Base-by-base conservation (phyloP, 2,113 vertebrate genomes). In the Brachypteracias leptosomus region DNA sequence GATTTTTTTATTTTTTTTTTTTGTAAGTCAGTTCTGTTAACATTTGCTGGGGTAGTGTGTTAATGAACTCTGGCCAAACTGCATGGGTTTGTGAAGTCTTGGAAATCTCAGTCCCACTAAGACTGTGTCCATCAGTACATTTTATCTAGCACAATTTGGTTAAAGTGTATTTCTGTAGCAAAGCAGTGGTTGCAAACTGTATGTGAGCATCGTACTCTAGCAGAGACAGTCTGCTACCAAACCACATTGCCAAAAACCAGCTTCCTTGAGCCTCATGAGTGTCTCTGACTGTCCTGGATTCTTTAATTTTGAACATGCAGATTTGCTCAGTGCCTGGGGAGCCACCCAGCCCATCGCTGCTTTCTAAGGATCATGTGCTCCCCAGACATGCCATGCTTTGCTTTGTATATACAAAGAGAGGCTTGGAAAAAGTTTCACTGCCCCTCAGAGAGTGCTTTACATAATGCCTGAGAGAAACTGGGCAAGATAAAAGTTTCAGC, bases 261-360 rank as follows among this genome's bases (percentile, higher is more conserved):
- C 59, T 91, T 89, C 57, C 51, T 66, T 0, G 1, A 49, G 31
- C 47, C 40, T 59, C 3, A 0, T 52, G 28, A 86, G 4, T 9
- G 7, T 84, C 31, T 89, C 49, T 76, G 70, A 18, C 70, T 85
- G 76, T 26, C 76, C 89, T 89, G 89, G 55, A 65, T 91, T 88
- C 63, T 88, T 59, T 85, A 26, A 40, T 54, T 85, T 89, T 16
- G n/a, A 89, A 66, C 42, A 22, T 8, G 9, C 52, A 68, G 77
- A 70, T 92, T 82, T 86, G 44, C 68, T 85, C 24, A 29, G 89
- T 72, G 93, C 47, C 46, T 79, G 85, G 46, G 54, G 91, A 92
- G 35, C 81, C 87, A 88, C 74, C 67, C 90, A 94, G 47, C 35
- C 42, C 72, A 47, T 46, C 36, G 75, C 29, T 46, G 55, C 68